Percentiles rank a stretch among this genome's conserved stretches.
phyloP scores from a whole-genome alignment of 2,888 invertebrate genomes.

The Mythimna vitellina region DNA sequence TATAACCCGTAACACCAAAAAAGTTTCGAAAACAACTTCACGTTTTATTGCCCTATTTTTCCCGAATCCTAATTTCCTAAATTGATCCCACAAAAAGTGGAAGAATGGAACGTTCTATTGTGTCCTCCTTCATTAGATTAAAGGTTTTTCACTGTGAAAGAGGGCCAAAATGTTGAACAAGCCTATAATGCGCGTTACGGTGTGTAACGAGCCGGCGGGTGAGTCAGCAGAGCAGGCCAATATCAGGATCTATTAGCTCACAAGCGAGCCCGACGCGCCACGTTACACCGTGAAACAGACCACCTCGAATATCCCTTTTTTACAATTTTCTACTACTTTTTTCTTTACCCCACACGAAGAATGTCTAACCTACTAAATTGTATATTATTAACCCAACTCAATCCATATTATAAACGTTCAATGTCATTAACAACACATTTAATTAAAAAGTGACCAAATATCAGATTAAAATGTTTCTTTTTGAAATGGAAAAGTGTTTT shows the following conservation, averaged over 20 bases:
- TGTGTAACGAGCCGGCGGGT: slow-evolving; percentile 77
- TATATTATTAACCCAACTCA: neutral
- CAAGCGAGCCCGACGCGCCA: slow-evolving; percentile 82
- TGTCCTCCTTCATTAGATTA: slow-evolving; percentile 66
- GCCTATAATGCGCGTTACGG: slow-evolving; percentile 65
- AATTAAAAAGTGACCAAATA: neutral
- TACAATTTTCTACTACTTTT: slow-evolving; percentile 75
- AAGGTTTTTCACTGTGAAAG: slow-evolving; percentile 56
- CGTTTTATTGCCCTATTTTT: slow-evolving; percentile 30
- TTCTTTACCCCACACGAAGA: slow-evolving; percentile 83
- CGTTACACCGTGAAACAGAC: slow-evolving; percentile 88
- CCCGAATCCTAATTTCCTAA: slow-evolving; percentile 42
- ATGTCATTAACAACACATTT: neutral
- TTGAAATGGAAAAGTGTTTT: neutral
- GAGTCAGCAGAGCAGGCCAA: slow-evolving; percentile 84
- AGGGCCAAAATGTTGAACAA: slow-evolving; percentile 65
- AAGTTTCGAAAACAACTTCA: slow-evolving; percentile 31
- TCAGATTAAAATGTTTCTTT: neutral
- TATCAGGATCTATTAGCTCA: slow-evolving; percentile 86
- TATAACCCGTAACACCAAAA: slow-evolving; percentile 7
- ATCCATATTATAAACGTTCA: slow-evolving; percentile 1
- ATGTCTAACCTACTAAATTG: slow-evolving; percentile 29
- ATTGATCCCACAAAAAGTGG: slow-evolving; percentile 58
- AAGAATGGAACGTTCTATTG: slow-evolving; percentile 60
- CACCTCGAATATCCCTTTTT: slow-evolving; percentile 84